Base-by-base conservation (phyloP, 2,888 invertebrate species). In the Gibbula magus region DNA sequence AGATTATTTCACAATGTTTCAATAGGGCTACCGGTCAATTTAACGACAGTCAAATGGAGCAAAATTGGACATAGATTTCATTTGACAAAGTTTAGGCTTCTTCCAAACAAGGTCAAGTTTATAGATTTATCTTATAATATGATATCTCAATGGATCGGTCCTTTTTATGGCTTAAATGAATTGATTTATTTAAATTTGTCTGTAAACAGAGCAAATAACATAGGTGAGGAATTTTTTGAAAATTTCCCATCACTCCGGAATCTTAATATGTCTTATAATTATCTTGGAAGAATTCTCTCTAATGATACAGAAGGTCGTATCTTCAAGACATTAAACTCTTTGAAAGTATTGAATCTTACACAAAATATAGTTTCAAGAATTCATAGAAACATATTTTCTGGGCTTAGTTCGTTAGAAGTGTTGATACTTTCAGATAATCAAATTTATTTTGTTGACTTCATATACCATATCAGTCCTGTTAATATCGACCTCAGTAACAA, bases 231-330 rank as follows among this genome's bases (percentile, higher is more conserved):
- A 1, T n/a, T n/a, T n/a, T n/a, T n/a, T n/a, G n/a, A n/a, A n/a
- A n/a, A n/a, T n/a, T n/a, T n/a, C n/a, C n/a, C n/a, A n/a, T n/a
- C n/a, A n/a, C n/a, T n/a, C n/a, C n/a, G n/a, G n/a, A n/a, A n/a
- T n/a, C n/a, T n/a, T 80, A n/a, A 61, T 32, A 20, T 80, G 8
- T 51, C 51, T 0, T n/a, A 74, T 22, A 80, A 80, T 53, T n/a
- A 56, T 13, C 45, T 80, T 2, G 18, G n/a, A 3, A 25, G 2
- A 7, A 16, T 18, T 20, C 18, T 80, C 8, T 10, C 22, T 8
- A 66, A 52, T 7, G 66, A 74, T 25, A 25, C 8, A 10, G 35
- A 78, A 1, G 80, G 77, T 4, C 16, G 16, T 1, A 61, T 70
- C n/a, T 80, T 80, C 45, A 25, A 29, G 25, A 8, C 10, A 51